Conservation (phyloP, 2,797 vertebrate genomes). For the Chaetophractus vellerosus region DNA sequence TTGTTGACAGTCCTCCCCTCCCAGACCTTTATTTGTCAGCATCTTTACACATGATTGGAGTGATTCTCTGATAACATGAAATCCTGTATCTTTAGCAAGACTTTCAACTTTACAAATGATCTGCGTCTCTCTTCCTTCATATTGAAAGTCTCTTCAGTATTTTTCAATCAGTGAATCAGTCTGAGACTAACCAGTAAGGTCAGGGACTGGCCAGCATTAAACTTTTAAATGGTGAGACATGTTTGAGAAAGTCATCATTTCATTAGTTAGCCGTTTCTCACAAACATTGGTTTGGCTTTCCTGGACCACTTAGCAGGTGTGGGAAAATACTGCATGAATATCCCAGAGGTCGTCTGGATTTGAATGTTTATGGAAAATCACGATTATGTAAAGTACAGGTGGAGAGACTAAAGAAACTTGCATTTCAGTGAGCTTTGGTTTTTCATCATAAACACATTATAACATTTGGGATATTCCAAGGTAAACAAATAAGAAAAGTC, state of each 20-base stretch:
- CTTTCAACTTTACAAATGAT: background rate
- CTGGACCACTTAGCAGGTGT: too few relatives aligned
- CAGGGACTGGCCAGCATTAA: background rate
- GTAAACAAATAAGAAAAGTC: background rate
- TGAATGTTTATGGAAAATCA: background rate
- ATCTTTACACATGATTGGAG: fast-evolving
- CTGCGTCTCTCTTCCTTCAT: background rate
- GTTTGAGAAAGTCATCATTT: background rate
- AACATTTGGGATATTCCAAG: too few relatives aligned
- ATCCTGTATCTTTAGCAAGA: background rate
- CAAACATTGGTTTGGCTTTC: background rate
- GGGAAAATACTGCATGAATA: too few relatives aligned
- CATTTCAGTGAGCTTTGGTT: background rate
- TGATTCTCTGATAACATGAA: background rate
- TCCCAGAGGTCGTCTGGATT: too few relatives aligned
- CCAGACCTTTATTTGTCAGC: background rate
- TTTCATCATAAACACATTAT: background rate
- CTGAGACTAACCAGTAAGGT: too few relatives aligned
- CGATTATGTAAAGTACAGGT: background rate
- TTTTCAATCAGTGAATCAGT: too few relatives aligned
- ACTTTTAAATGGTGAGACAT: background rate
- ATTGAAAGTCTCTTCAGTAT: background rate
- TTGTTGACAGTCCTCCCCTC: fast-evolving
- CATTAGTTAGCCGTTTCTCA: background rate
- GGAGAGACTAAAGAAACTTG: background rate